phyloP scores from a whole-genome alignment of 2,888 invertebrate species.

The Melikaiella ostensackeni region DNA sequence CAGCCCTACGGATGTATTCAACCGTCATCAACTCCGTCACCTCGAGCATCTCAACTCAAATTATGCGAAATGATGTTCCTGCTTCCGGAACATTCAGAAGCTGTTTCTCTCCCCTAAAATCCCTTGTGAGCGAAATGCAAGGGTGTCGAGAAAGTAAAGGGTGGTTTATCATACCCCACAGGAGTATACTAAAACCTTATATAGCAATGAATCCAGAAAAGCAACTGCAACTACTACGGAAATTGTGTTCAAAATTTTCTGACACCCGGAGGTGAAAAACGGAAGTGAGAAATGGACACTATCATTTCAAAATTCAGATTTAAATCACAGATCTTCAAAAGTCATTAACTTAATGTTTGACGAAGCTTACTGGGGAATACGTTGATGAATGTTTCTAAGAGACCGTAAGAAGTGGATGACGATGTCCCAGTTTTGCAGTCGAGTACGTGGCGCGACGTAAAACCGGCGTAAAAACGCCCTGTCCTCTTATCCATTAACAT shows the following conservation, averaged over 20 bases:
- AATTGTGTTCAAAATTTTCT: no score
- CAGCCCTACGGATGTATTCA: conserved; percentile 54
- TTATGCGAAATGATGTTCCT: conserved; percentile 60
- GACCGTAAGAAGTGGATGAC: not conserved
- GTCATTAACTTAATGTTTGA: conserved; percentile 5
- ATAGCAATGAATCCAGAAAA: not conserved
- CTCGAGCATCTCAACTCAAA: conserved; percentile 59
- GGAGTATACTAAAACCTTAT: not conserved
- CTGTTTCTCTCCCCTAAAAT: not conserved
- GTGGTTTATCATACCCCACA: not conserved
- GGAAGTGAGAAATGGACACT: not conserved
- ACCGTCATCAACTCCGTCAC: conserved; percentile 54
- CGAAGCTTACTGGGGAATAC: not conserved
- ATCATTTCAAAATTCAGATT: not conserved
- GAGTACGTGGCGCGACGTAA: conserved; percentile 2
- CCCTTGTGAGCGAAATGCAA: not conserved
- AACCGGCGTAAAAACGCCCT: conserved; percentile 19
- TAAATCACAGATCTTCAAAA: not conserved
- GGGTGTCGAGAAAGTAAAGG: not conserved
- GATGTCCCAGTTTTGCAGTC: conserved; percentile 26
- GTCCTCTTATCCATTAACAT: conserved; percentile 31
- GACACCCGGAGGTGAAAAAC: not conserved
- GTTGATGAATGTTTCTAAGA: conserved; percentile 12
- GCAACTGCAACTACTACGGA: no score
- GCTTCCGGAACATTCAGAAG: conserved; percentile 59